Base-by-base conservation (phyloP, 2,888 invertebrate genomes). In the Lithophane socia region DNA sequence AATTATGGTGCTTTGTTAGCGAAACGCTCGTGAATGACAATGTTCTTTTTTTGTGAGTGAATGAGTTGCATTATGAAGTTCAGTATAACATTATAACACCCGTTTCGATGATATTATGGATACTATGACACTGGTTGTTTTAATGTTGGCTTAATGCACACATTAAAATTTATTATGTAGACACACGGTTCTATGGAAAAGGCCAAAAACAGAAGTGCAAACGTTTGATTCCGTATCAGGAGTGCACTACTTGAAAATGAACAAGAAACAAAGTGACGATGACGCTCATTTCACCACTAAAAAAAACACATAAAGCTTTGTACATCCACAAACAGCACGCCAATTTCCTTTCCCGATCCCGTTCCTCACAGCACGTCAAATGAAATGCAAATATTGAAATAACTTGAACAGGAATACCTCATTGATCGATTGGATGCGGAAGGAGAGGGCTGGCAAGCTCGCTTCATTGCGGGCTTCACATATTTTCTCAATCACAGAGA, bases 391-490 rank as follows among this genome's bases (percentile, higher is more conserved):
- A 85, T 86, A 85, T 84, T 84, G 72, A 79, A 84, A 84, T 85
- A 84, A 78, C 86, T 84, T 75, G 52, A 78, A 63, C 64, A 61
- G 52, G 60, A 81, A 85, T 83, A 84, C 92, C 90, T 91, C 90
- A 75, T 88, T 87, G 21, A 92, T 67, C 16, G 69, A 75, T 42
- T 80, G 82, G 49, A 87, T 61, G 52, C 82, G 90, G 72, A 90
- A 87, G 12, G 70, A 54, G 81, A 93, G 80, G 16, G 90, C 91
- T 5, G 92, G 92, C 21, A 93, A 82, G 18, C 90, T 85, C n/a
- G 90, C 85, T 24, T 92, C 90, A 44, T 86, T 90, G n/a, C 93
- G 87, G 3, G 89, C 84, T 73, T 89, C 85, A 75, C 93, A 93
- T 74, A 94, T 91, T 68, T 86, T 90, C 58, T 92, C 90, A 49